A percentile compares a stretch with the other conserved stretches of the same genome.
phyloP scores from a whole-genome alignment of 2,797 vertebrate species.

The Rhabdomys pumilio region DNA sequence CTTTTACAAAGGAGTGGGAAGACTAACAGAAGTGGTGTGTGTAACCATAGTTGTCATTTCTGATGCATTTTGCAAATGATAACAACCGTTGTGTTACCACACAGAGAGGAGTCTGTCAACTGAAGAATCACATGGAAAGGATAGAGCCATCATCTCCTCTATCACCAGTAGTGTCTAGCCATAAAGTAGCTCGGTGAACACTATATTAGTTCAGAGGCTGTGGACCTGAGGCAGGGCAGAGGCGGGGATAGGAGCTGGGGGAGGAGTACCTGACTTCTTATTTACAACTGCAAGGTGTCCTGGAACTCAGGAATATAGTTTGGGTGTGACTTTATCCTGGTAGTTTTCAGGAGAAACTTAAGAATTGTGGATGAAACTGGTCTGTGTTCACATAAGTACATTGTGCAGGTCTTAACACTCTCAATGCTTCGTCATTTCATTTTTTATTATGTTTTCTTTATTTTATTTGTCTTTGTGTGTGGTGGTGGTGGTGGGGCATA shows the following conservation, averaged over 20 bases:
- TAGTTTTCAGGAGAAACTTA: conserved; percentile 1
- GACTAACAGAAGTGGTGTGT: not conserved
- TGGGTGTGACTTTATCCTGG: not conserved
- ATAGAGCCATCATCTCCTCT: not conserved
- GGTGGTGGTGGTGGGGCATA: not conserved
- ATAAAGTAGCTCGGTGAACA: not conserved
- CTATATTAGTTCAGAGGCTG: not conserved
- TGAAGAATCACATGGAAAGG: not conserved
- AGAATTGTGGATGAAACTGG: not conserved
- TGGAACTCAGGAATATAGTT: not conserved
- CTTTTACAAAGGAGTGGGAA: not conserved
- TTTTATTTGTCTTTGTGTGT: not conserved
- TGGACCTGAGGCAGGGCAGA: too few relatives aligned
- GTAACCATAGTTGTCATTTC: not conserved
- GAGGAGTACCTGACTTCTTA: not conserved
- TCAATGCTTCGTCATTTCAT: not conserved
- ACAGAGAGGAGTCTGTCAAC: not conserved
- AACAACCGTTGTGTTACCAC: not conserved
- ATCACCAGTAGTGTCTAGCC: not conserved
- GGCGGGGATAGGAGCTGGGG: too few relatives aligned
- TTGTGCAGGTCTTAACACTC: not conserved
- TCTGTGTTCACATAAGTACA: not conserved
- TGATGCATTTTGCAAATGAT: conserved; percentile 14
- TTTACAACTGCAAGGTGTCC: not conserved
- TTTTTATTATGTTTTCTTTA: not conserved